A percentile compares a stretch with the other conserved stretches of the same genome.
Conservation (phyloP, 1,140 invertebrate genomes). For the Polypedilum vanderplanki region DNA sequence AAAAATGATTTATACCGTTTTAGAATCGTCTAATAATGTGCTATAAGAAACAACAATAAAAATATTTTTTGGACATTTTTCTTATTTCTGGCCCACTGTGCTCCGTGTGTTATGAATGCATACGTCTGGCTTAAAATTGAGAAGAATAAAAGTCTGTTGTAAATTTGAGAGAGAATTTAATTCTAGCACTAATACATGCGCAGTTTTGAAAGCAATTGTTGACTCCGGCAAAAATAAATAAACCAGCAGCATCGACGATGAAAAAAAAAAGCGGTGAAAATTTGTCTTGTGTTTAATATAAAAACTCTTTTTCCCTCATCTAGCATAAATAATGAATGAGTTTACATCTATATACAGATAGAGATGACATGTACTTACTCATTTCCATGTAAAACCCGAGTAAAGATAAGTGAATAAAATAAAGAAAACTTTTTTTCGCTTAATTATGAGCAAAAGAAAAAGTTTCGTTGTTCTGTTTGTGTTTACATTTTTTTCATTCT, state of each 20-base stretch:
- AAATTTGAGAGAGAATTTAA: neutral
- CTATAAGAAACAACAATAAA: no score
- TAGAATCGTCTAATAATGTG: no score
- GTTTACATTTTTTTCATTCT: neutral
- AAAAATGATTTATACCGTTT: no score
- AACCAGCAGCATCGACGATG: neutral
- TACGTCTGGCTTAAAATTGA: neutral
- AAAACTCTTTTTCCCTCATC: no score
- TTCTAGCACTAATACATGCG: neutral
- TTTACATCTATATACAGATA: neutral
- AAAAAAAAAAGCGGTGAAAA: no score
- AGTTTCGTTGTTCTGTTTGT: neutral
- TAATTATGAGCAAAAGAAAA: conserved; percentile 1
- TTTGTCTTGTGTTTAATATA: no score
- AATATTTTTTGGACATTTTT: no score
- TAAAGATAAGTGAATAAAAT: neutral
- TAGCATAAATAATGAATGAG: neutral
- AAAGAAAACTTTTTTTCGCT: neutral
- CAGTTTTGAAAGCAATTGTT: neutral
- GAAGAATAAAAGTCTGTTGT: neutral
- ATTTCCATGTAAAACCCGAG: no score
- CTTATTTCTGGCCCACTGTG: no score
- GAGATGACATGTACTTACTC: neutral
- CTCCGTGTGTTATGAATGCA: no score
- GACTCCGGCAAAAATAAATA: conserved; percentile 1